phyloP scores from a whole-genome alignment of 2,797 vertebrate species.

The Psittacula echo region DNA sequence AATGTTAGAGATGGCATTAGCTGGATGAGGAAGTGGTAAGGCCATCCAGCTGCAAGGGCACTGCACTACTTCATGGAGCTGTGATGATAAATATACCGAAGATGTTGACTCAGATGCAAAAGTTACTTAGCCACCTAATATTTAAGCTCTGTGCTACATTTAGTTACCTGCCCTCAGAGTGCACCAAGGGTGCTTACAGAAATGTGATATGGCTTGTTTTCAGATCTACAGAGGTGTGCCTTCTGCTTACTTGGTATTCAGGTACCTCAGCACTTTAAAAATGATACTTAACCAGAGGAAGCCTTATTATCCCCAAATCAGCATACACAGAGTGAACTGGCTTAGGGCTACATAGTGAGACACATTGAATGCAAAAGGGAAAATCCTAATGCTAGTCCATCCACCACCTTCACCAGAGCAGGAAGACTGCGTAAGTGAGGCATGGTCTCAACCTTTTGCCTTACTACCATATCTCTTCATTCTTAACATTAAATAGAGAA shows the following conservation, averaged over 20 bases:
- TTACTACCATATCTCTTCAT: neutral
- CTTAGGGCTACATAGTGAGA: neutral
- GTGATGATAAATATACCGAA: neutral
- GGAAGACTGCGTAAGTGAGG: neutral
- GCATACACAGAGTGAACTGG: neutral
- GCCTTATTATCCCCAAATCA: neutral
- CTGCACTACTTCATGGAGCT: neutral
- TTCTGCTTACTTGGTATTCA: neutral
- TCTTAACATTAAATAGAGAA: neutral
- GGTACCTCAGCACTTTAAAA: neutral
- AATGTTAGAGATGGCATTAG: neutral
- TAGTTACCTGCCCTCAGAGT: neutral
- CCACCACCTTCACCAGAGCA: neutral
- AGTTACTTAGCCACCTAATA: neutral
- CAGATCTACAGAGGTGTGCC: rapidly evolving
- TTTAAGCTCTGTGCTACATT: neutral
- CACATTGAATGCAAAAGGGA: neutral
- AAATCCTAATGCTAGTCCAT: neutral
- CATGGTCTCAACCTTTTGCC: neutral
- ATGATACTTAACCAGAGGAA: neutral
- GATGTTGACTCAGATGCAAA: neutral
- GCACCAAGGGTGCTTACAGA: neutral
- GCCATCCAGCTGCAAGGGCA: neutral
- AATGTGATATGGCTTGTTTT: neutral
- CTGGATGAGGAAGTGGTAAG: neutral